Evolutionary conservation across 2,888 invertebrate genomes (phyloP), one percentile per base, ranked within the genome.

Genomic region (Sphaerophoria taeniata): DNA sequence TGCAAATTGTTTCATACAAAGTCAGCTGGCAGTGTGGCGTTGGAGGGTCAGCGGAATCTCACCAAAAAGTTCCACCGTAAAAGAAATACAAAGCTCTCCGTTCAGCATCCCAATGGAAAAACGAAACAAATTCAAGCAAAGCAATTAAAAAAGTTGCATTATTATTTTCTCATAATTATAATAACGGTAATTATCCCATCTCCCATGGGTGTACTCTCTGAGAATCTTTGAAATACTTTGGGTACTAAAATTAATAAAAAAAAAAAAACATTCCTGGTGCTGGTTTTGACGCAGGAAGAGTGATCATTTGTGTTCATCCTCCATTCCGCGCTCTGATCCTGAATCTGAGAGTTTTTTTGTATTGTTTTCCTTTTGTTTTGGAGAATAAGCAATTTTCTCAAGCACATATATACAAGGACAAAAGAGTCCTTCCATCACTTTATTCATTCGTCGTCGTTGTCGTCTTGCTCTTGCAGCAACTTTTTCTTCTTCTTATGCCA

Each of bases 111-210:
- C 45, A 49, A 36, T 65, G 43, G 61, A 4, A 14, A 36, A 24
- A 43, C 6, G 39, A 60, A 31, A 51, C 51, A 51, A 43, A 53
- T 63, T 34, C 72, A 73, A 69, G 69, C 73, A 56, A 78, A 82
- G 73, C 78, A 82, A 82, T 82, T 78, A 82, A 82, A 82, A 77
- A 73, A 69, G 49, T 78, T 78, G 73, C 69, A 78, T 82, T 82
- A 77, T 82, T 78, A 78, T 82, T 78, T 82, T 78, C 69, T 73
- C 72, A 78, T 78, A 78, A 82, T 78, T 82, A 78, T 82, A 73
- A 78, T 82, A 69, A 78, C 61, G 67, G 73, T 70, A 78, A 67
- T 73, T 78, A 77, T 70, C 73, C 73, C 56, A 60, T 78, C 72
- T 70, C 73, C 73, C 56, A 60, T 67, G 56, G 55, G 56, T 60